These are phyloP conservation scores for Chironomus tepperi DNA, from an alignment of 1,140 invertebrate species.

Conservation along the genomic window DNA sequence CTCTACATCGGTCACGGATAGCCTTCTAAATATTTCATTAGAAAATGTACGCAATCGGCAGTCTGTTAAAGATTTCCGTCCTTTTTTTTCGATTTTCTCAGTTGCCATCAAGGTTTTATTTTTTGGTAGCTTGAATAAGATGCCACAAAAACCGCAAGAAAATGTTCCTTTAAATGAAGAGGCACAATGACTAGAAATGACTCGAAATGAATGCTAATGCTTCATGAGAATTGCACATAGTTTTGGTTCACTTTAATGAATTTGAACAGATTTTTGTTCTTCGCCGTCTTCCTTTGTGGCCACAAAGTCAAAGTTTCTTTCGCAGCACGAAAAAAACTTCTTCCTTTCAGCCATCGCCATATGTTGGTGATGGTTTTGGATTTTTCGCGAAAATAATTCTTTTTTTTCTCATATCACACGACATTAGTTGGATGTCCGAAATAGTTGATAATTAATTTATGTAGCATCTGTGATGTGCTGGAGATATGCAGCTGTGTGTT, in stretches of 20 bases:
- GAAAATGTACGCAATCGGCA: not conserved
- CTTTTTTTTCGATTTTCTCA: too few species aligned
- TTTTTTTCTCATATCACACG: not conserved
- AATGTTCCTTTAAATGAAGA: not conserved
- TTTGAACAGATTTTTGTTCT: too few species aligned
- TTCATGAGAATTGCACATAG: too few species aligned
- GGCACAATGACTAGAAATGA: too few species aligned
- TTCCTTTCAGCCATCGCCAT: not conserved
- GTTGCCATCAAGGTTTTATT: too few species aligned
- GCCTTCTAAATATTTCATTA: slow-evolving; percentile 12
- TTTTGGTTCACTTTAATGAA: too few species aligned
- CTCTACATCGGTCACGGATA: not conserved
- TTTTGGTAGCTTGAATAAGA: not conserved
- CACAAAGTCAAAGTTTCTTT: too few species aligned
- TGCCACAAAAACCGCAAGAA: not conserved
- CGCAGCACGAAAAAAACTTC: too few species aligned
- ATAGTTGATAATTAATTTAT: slow-evolving; percentile 1
- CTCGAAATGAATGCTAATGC: too few species aligned
- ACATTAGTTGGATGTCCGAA: not conserved
- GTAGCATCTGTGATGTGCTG: not conserved
- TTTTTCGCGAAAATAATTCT: not conserved
- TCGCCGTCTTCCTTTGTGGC: too few species aligned
- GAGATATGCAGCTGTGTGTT: too few species aligned
- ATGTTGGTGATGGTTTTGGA: not conserved
- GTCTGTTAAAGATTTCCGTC: too few species aligned